Percentiles rank a stretch among this genome's conserved stretches.
phyloP scores from a whole-genome alignment of 2,113 vertebrate genomes.

The Arizona elegans region DNA sequence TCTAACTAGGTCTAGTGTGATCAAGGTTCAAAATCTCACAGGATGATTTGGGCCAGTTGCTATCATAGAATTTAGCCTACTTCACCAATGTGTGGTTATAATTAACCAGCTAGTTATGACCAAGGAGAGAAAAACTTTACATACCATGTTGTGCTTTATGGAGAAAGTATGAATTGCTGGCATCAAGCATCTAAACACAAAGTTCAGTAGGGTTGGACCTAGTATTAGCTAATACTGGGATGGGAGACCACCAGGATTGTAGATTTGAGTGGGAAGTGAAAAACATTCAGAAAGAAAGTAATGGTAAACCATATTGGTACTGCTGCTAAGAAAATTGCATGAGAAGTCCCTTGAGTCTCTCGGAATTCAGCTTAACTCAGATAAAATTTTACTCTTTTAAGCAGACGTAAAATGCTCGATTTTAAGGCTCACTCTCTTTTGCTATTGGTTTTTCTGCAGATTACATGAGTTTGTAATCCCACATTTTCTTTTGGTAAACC shows the following conservation, averaged over 20 bases:
- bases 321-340: not conserved
- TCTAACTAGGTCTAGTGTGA: not conserved
- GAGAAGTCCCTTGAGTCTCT: not conserved
- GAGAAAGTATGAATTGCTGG: not conserved
- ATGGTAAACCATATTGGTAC: not conserved
- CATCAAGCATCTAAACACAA: not conserved
- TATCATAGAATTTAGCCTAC: not conserved
- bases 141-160: not conserved
- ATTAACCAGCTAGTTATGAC: not conserved
- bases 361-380: not conserved
- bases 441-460: not conserved
- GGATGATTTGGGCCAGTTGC: not conserved
- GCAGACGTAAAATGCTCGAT: not conserved
- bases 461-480: not conserved
- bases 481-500: not conserved
- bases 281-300: not conserved
- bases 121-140: not conserved
- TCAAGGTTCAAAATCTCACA: not conserved
- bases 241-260: not conserved
- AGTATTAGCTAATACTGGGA: not conserved
- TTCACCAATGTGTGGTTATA: not conserved
- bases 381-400: not conserved
- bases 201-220: not conserved
- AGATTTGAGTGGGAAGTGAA: not conserved
- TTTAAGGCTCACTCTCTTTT: not conserved